Conservation (phyloP, 2,888 invertebrate genomes). For the Leptinotarsa rubiginosa region DNA sequence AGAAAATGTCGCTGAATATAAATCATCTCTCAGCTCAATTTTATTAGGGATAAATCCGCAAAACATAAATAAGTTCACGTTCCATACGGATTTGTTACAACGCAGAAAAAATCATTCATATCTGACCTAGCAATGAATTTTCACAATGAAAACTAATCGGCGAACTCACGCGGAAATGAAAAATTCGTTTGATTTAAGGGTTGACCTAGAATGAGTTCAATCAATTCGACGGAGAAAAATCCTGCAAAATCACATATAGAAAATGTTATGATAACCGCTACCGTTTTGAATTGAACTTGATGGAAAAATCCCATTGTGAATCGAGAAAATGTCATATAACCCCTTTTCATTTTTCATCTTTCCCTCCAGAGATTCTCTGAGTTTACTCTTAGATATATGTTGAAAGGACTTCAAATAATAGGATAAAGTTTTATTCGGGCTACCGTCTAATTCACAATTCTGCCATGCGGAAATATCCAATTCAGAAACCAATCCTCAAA, state of each 20-base stretch:
- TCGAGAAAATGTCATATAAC: neutral
- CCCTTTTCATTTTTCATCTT: constrained; percentile 7
- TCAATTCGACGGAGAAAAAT: neutral
- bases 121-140: neutral
- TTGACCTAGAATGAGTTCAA: constrained; percentile 3
- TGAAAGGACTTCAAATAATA: constrained; percentile 14
- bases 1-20: too few relatives aligned
- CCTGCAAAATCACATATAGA: constrained; percentile 3
- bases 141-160: constrained; percentile 1
- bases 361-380: constrained; percentile 4
- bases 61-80: too few relatives aligned
- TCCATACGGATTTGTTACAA: neutral
- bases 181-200: neutral
- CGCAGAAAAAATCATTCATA: neutral
- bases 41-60: too few relatives aligned
- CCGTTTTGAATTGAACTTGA: constrained; percentile 13
- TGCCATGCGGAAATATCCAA: constrained; percentile 17
- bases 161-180: neutral
- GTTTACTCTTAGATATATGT: constrained; percentile 7
- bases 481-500: constrained; percentile 15
- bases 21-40: too few relatives aligned
- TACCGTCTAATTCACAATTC: constrained; percentile 12
- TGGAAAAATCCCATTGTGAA: constrained; percentile 10
- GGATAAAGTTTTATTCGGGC: neutral
- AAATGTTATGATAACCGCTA: neutral